Evolutionary conservation across 2,797 vertebrate genomes (phyloP).

Genomic region (Orestias chungarensis): DNA sequence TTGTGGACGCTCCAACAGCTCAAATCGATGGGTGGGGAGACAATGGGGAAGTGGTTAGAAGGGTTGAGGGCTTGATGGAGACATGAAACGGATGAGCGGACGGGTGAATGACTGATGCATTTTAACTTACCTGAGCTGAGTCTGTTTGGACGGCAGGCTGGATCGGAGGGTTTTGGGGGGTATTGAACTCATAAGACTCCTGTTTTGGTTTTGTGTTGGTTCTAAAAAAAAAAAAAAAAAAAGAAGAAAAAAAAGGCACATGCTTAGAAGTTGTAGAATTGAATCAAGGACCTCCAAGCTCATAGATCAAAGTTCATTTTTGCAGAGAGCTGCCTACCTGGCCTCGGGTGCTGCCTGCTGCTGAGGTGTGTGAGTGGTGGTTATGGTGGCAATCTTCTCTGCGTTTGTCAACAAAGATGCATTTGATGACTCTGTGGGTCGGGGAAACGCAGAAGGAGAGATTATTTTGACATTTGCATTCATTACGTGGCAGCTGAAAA

Average conservation of each 20-base stretch:
- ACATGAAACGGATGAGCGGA: conserved; percentile 18
- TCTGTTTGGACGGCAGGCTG: conserved; percentile 79
- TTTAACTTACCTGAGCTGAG: conserved; percentile 86
- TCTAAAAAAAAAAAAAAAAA: conserved; percentile 71
- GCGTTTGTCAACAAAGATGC: conserved; percentile 97
- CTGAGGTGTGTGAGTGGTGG: conserved; percentile 95
- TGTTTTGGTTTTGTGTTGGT: conserved; percentile 98
- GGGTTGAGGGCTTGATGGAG: conserved; percentile 26
- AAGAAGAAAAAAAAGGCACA: background rate
- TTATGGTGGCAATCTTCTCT: conserved; percentile 99
- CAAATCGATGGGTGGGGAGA: conserved; percentile 28
- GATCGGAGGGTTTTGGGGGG: conserved; percentile 79
- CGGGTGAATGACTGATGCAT: background rate
- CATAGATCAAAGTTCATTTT: background rate
- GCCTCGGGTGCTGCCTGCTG: conserved; percentile 87
- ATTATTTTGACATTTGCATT: background rate
- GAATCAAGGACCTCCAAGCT: no score
- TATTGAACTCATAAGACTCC: conserved; percentile 93
- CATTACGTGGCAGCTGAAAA: background rate
- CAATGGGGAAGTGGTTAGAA: conserved; percentile 17
- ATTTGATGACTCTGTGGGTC: conserved; percentile 91
- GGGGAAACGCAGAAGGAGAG: conserved; percentile 25
- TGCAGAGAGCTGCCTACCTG: conserved; percentile 82
- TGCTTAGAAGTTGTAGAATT: no score
- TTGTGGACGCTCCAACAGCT: conserved; percentile 21